Evolutionary conservation across 2,113 vertebrate species (phyloP), one percentile per base, ranked within the genome.

Genomic region (Cisticola juncidis): DNA sequence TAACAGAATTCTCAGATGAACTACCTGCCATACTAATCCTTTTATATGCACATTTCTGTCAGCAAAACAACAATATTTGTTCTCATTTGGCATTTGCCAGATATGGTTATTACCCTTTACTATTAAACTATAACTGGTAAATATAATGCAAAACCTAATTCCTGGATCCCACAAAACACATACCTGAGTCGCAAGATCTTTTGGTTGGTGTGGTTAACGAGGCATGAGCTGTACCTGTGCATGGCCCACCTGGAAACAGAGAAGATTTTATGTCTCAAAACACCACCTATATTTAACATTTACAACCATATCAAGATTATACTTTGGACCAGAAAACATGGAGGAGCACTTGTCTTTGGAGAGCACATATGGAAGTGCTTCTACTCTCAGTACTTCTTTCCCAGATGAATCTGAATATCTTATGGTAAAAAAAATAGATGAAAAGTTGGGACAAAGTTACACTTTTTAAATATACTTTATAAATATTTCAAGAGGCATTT

Each of bases 111-210:
- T 71, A 57, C 38, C 16, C 25, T 31, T 57, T 50, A 31, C 50
- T 77, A 65, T 40, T 61, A 45, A 85, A 92, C 31, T 69, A 5
- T 13, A 81, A 54, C 6, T 25, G 51, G 24, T 68, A 65, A 21
- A 14, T n/a, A 60, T 11, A 36, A 76, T 5, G 11, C 42, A 47
- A 94, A 95, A 85, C 12, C 40, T 9, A 54, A 79, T 40, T 82
- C n/a, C 58, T 62, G 4, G 3, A 57, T 17, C 42, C 85, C 47
- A 13, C 45, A 73, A 58, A 94, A 88, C 53, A 94, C 97, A 9
- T 98, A 99, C 99, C 99, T 98, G 99, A 98, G 95, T 99, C 98
- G 11, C 98, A 98, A 90, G 99, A 98, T 97, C 99, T 99, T 98
- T 99, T 99, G 97, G 98, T 98, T 98, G 99, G 98, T 81, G 98